Conservation (phyloP, 2,888 invertebrate species). For the Blastobasis lacticolella region DNA sequence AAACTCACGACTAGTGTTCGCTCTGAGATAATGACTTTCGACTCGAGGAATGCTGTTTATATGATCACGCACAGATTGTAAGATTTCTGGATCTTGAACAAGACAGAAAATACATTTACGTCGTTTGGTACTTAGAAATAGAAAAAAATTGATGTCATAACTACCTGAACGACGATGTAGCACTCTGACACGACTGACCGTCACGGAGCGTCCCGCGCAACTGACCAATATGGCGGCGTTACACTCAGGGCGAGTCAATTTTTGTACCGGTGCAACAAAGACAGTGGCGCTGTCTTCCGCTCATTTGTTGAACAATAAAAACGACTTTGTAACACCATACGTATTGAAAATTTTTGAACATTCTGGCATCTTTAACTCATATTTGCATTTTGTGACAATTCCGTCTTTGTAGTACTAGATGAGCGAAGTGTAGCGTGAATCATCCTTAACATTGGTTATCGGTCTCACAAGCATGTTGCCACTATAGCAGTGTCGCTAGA, state of each 20-base stretch:
- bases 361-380: background rate
- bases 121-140: background rate
- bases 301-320: background rate
- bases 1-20: background rate
- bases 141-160: conserved; percentile 6
- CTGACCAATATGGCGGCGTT: conserved; percentile 4
- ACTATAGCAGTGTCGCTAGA: too few species aligned
- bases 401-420: too few species aligned
- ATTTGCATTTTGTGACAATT: too few species aligned
- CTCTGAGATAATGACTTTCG: conserved; percentile 8
- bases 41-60: conserved; percentile 7
- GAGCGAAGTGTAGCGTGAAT: too few species aligned
- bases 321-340: background rate
- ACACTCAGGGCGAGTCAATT: background rate
- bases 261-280: background rate
- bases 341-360: background rate
- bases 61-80: conserved; percentile 8
- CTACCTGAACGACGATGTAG: conserved; percentile 10
- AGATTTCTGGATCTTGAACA: conserved; percentile 3
- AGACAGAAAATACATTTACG: background rate
- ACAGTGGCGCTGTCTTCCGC: background rate
- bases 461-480: too few species aligned
- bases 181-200: conserved; percentile 5
- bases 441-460: too few species aligned
- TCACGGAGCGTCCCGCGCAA: conserved; percentile 6